Evolutionary conservation across 2,113 vertebrate species (phyloP), one percentile per base, ranked within the genome.

Genomic region (Thunnus maccoyii): DNA sequence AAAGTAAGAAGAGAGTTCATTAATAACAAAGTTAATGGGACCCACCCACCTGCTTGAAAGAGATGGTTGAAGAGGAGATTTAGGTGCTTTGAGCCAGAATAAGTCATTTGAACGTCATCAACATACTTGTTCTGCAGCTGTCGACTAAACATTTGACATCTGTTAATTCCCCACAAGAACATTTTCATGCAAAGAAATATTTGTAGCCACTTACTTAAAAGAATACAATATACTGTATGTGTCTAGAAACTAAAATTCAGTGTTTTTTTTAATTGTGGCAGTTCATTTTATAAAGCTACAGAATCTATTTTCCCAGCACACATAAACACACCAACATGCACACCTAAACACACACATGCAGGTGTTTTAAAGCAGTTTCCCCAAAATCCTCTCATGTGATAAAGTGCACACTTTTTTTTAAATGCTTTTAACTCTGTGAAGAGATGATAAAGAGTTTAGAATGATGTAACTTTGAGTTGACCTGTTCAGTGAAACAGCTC

Each of bases 401-500:
- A 88, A 83, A 89, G 82, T 87, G 80, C 76, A 81, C 68, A 55
- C 88, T 88, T 92, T 92, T 89, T 92, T 92, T 89, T 84, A 87
- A 89, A 41, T 71, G 88, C 84, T 92, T 94, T 92, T 85, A 90
- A 77, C 90, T 87, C 47, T 61, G 82, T 92, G 86, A 92, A 91
- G 88, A 92, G 93, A 93, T 48, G 75, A 88, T 94, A 92, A 93
- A 88, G 89, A 93, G 91, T 93, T 93, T 93, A 57, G 80, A 91
- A 92, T 90, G 87, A 92, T 93, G 89, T 83, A 91, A 90, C 92
- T 92, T 92, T 91, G 89, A 88, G 87, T 83, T 94, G 92, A 94
- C 92, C 92, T 80, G 72, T 83, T 84, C 86, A 72, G 80, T 91
- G 79, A 88, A 94, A 94, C 80, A 82, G 83, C 87, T 89, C 83